Evolutionary conservation across 1,140 invertebrate genomes (phyloP).

Genomic region (Rhynchophorus ferrugineus): DNA sequence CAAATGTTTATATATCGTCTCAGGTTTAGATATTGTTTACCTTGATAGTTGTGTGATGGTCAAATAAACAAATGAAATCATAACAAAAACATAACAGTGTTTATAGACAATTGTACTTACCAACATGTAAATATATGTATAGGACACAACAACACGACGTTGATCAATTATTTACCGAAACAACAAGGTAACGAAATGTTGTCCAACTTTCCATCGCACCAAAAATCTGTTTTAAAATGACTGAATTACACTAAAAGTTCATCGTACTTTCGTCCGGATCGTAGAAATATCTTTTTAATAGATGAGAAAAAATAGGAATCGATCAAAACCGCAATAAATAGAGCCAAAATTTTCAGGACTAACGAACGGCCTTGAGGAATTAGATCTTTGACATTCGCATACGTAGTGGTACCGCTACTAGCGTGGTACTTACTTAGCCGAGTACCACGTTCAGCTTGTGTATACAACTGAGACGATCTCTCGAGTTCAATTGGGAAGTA

Average conservation of each 20-base stretch:
- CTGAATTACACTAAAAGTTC: constrained; percentile 16
- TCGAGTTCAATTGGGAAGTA: too few species aligned
- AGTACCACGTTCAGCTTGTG: constrained; percentile 3
- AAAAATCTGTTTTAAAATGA: constrained; percentile 33
- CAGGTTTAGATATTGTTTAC: too few species aligned
- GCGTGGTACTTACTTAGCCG: neutral
- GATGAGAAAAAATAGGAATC: too few species aligned
- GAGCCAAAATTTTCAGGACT: constrained; percentile 18
- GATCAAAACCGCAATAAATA: constrained; percentile 13
- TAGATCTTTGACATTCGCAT: constrained; percentile 5
- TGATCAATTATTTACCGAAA: neutral
- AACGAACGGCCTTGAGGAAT: constrained; percentile 32
- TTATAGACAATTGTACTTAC: too few species aligned
- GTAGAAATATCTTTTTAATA: neutral
- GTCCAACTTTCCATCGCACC: constrained; percentile 31
- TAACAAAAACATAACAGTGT: too few species aligned
- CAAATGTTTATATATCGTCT: too few species aligned
- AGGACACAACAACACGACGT: neutral
- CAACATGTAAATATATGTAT: too few species aligned
- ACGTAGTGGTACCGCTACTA: constrained; percentile 2
- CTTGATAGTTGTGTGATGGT: too few species aligned
- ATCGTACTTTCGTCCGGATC: neutral
- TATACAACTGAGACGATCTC: too few species aligned
- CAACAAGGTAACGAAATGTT: constrained; percentile 27
- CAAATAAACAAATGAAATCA: too few species aligned